phyloP scores from a whole-genome alignment of 2,113 vertebrate species.

The Psilopogon haemacephalus region DNA sequence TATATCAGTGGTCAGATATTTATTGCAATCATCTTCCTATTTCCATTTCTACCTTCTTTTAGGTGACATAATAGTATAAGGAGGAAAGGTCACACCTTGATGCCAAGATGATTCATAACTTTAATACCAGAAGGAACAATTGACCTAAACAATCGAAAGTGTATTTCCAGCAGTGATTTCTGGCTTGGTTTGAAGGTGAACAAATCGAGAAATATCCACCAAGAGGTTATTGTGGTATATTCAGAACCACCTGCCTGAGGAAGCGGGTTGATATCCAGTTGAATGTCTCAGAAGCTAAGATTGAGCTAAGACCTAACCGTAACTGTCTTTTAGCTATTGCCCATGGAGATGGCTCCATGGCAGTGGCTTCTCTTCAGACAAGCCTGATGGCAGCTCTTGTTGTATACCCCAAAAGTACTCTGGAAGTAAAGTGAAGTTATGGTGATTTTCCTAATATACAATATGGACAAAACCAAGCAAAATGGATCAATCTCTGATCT shows the following conservation, averaged over 20 bases:
- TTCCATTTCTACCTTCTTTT: constrained; percentile 65
- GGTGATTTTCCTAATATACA: neutral
- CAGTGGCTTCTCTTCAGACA: neutral
- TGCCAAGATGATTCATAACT: constrained; percentile 69
- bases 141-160: constrained; percentile 55
- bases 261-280: neutral
- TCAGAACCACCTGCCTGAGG: neutral
- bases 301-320: neutral
- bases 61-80: constrained; percentile 54
- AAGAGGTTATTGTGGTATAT: neutral
- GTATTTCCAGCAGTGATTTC: constrained; percentile 47
- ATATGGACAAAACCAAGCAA: neutral
- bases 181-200: neutral
- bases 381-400: accelerated
- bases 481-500: too few relatives aligned
- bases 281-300: neutral
- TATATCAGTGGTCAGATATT: constrained; percentile 66
- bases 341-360: neutral
- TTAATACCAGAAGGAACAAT: constrained; percentile 68
- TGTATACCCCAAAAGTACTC: neutral
- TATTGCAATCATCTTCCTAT: constrained; percentile 60
- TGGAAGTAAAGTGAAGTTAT: neutral
- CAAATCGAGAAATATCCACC: neutral
- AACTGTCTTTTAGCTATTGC: neutral
- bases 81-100: constrained; percentile 65